phyloP scores from a whole-genome alignment of 2,113 vertebrate species.

The Bothrops jararaca region DNA sequence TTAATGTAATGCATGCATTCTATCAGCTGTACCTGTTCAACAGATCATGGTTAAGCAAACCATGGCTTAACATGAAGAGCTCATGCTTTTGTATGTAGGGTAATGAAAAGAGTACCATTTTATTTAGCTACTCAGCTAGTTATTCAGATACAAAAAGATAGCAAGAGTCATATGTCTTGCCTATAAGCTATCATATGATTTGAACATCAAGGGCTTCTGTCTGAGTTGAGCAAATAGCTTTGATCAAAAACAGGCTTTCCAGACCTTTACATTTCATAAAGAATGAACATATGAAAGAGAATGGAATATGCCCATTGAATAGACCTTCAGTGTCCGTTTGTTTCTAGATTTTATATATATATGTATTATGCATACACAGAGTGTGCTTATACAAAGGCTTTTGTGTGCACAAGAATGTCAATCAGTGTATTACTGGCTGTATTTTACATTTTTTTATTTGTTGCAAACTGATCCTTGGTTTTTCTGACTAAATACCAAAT shows the following conservation, averaged over 20 bases:
- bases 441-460: neutral
- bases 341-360: neutral
- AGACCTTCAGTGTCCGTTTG: neutral
- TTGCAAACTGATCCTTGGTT: neutral
- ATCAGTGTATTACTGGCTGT: neutral
- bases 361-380: neutral
- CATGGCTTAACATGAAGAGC: neutral
- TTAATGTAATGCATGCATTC: neutral
- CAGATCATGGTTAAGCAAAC: neutral
- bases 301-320: neutral
- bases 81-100: neutral
- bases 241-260: neutral
- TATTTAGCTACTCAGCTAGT: neutral
- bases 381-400: neutral
- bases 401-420: neutral
- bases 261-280: neutral
- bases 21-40: neutral
- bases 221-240: neutral
- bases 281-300: neutral
- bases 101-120: neutral
- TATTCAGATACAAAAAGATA: neutral
- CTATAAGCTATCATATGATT: neutral
- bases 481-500: neutral
- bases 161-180: neutral
- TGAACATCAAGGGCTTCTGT: neutral